Base-by-base conservation (phyloP, 2,113 vertebrate species). In the Notothenia rossii region DNA sequence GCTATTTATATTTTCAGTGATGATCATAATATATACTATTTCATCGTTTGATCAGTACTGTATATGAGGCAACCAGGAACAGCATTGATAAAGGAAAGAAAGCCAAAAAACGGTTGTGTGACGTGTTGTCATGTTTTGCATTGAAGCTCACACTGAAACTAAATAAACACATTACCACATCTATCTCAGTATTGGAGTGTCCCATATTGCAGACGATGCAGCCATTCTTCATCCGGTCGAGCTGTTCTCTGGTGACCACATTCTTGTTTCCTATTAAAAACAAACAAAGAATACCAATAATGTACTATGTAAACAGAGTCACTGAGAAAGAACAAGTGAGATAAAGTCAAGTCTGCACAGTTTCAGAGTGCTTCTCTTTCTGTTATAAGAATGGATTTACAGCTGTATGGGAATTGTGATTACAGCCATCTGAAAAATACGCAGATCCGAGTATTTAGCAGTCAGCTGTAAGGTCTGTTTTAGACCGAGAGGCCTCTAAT, bases 131-230 rank as follows among this genome's bases (percentile, higher is more conserved):
- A 25, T 56, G 13, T 11, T 25, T 14, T 12, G 22, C 22, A 25
- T 56, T 56, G 51, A 54, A 54, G n/a, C 51, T 54, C 51, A 18
- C 51, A 54, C 51, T 20, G 56, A 9, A 63, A 1, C 14, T 7
- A 69, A 10, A 53, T 0, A 54, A 54, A 73, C 3, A 36, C 36
- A 96, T 96, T 90, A 99, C 98, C 95, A 99, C 98, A 12, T 99
- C 98, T 0, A 99, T 99, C 93, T 99, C 98, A 0, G 98, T 99
- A 88, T 99, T 99, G 91, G 98, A 99, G 81, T 99, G 98, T 54
- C 98, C 98, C 98, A 99, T 99, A 79, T 99, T 99, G 93, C 98
- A 99, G 0, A 99, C 97, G 1, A 99, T 99, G 91, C 98, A 99
- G 83, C 98, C 97, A 56, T 99, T 99, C 89, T 99, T 99, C 97